Conservation (phyloP, 2,797 vertebrate species). For the Heteromormyrus szaboi region DNA sequence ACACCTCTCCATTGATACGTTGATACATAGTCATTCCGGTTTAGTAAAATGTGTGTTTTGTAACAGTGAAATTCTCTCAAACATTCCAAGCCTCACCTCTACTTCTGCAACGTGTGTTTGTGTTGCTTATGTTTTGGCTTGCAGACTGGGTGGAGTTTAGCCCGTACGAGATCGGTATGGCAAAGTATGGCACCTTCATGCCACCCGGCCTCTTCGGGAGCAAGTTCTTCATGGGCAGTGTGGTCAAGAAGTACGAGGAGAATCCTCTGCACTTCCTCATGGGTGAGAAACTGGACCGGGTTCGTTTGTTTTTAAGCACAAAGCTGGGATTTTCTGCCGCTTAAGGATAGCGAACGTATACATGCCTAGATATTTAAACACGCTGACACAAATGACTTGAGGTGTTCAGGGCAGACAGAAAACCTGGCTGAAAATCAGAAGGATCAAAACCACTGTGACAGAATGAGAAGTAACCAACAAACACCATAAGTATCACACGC, state of each 20-base stretch:
- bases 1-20: not conserved
- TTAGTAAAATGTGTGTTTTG: not conserved
- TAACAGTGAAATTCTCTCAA: not conserved
- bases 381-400: not conserved
- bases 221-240: slow-evolving; percentile 97
- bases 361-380: not conserved
- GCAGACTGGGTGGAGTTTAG: slow-evolving; percentile 98
- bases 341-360: not conserved
- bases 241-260: slow-evolving; percentile 82
- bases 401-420: not conserved
- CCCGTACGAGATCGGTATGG: slow-evolving; percentile 96
- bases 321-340: not conserved
- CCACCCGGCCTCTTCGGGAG: slow-evolving; percentile 88
- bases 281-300: slow-evolving; percentile 64
- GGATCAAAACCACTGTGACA: not conserved
- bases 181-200: slow-evolving; percentile 99
- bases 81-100: not conserved
- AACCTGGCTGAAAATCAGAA: not conserved
- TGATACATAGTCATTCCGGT: not conserved
- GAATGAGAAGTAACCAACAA: not conserved
- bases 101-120: not conserved
- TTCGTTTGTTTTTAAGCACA: not conserved
- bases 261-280: slow-evolving; percentile 95
- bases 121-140: slow-evolving; percentile 32
- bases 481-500: not conserved